Evolutionary conservation across 2,113 vertebrate genomes (phyloP).

Genomic region (Okapia johnstoni): DNA sequence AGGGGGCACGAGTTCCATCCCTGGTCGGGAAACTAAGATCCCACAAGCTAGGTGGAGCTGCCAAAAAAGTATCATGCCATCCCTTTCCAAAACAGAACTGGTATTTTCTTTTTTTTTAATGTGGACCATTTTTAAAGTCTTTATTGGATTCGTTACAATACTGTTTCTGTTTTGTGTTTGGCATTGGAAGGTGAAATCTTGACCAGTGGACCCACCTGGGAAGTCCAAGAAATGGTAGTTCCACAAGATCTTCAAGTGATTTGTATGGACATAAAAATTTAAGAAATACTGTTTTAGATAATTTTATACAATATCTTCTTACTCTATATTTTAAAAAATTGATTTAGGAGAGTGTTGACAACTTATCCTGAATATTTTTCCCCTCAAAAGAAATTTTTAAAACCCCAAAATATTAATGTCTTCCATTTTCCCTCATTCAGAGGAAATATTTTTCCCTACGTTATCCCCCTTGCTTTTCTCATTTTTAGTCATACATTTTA

Average conservation of each 20-base stretch:
- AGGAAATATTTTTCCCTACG: not conserved
- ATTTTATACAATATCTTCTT: not conserved
- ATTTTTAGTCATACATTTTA: conserved; percentile 60
- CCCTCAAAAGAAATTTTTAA: not conserved
- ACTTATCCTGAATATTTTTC: not conserved
- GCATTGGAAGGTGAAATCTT: not conserved
- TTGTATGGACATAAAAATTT: not conserved
- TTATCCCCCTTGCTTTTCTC: conserved; percentile 36
- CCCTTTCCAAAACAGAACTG: not conserved
- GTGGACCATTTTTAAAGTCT: not conserved
- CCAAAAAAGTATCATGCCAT: not conserved
- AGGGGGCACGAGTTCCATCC: not conserved
- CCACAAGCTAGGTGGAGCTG: not conserved
- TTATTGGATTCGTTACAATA: not conserved
- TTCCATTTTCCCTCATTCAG: not conserved
- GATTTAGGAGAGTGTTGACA: not conserved
- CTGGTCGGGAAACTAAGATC: not conserved
- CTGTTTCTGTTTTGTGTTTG: not conserved
- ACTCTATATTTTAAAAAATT: not conserved
- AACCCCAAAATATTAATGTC: not conserved
- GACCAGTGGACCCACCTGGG: not conserved
- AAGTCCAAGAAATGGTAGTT: not conserved
- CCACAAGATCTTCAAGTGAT: not conserved
- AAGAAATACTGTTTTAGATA: not conserved
- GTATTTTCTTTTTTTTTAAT: not conserved